Conservation (phyloP, 2,113 vertebrate genomes). For the Pomatorhinus ruficollis region DNA sequence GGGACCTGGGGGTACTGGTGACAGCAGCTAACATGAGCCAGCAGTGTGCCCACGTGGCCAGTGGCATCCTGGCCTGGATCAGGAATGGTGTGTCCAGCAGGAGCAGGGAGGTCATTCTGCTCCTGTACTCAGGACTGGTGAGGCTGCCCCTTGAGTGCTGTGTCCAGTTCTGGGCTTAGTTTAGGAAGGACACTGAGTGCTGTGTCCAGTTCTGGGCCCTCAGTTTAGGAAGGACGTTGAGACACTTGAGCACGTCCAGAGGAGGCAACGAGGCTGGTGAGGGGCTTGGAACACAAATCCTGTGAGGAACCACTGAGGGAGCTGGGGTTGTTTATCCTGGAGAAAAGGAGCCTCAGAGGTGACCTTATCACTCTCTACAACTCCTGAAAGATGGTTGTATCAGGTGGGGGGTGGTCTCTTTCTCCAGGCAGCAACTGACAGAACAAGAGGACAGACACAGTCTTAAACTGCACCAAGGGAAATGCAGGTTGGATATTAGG, state of each 20-base stretch:
- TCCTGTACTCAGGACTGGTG: accelerated
- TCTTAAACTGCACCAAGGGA: not conserved
- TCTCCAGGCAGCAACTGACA: not conserved
- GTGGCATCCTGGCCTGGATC: not conserved
- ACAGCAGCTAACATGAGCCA: not conserved
- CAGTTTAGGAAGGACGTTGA: not conserved
- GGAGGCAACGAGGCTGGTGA: not conserved
- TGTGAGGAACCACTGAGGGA: not conserved
- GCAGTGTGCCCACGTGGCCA: not conserved
- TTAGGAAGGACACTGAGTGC: not conserved
- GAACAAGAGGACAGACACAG: no score
- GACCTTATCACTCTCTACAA: not conserved
- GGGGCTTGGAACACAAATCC: not conserved
- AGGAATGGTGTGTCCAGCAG: not conserved
- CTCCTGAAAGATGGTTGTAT: not conserved
- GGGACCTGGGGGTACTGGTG: not conserved
- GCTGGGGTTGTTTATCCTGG: not conserved
- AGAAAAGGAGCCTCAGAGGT: not conserved
- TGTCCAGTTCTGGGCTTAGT: not conserved
- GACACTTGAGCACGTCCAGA: accelerated
- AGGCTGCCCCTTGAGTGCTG: not conserved
- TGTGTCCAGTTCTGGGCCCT: not conserved
- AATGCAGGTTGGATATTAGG: not conserved
- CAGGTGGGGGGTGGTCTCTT: not conserved
- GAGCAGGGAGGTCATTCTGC: not conserved